Percentiles rank a stretch among this genome's conserved stretches.
Conservation (phyloP, 2,888 invertebrate species). For the Ophonus ardosiacus region DNA sequence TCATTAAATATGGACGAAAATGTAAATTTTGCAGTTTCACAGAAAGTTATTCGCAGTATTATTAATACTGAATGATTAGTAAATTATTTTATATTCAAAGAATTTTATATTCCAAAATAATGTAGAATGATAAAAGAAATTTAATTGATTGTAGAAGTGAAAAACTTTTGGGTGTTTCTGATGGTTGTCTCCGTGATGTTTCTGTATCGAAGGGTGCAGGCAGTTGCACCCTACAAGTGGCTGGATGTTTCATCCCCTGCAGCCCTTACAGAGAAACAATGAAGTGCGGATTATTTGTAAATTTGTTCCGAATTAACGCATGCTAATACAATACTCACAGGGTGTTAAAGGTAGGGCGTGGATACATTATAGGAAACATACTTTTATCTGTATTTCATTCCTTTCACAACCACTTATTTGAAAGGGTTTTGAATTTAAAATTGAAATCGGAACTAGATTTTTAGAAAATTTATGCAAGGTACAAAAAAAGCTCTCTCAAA, state of each 20-base stretch:
- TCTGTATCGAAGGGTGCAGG: background rate
- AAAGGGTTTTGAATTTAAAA: background rate
- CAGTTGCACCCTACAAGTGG: constrained; percentile 31
- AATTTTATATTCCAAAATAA: background rate
- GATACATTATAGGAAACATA: background rate
- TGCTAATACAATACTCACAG: background rate
- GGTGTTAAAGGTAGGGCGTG: background rate
- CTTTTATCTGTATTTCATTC: background rate
- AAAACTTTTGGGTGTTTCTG: background rate
- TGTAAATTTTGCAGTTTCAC: too few relatives aligned
- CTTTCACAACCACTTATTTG: background rate
- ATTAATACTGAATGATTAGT: too few relatives aligned
- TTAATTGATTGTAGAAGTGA: background rate
- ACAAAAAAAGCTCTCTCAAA: too few relatives aligned
- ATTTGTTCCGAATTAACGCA: constrained; percentile 49
- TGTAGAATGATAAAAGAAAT: background rate
- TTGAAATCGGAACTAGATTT: too few relatives aligned
- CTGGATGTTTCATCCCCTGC: constrained; percentile 28
- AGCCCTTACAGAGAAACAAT: constrained; percentile 47
- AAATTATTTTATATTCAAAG: too few relatives aligned
- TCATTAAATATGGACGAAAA: too few relatives aligned
- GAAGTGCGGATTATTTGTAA: constrained; percentile 51
- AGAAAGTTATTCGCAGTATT: too few relatives aligned
- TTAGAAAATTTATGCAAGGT: too few relatives aligned
- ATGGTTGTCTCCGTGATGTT: background rate